Conservation (phyloP, 2,888 invertebrate species). For the Tetragonisca angustula region DNA sequence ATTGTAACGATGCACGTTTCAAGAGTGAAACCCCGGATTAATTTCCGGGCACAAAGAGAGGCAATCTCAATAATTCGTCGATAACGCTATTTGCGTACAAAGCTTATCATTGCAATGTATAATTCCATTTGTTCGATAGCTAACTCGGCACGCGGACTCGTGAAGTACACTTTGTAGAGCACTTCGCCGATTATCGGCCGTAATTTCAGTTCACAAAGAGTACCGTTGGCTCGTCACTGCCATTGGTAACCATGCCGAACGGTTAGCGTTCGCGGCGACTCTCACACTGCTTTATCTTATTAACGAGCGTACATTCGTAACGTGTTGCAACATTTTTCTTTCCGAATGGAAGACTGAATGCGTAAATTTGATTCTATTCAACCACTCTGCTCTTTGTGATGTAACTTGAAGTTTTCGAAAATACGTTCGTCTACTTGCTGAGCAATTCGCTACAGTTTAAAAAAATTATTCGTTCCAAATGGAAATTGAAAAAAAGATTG, state of each 20-base stretch:
- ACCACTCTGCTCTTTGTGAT: too few species aligned
- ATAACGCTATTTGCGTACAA: slow-evolving; percentile 41
- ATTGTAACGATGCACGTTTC: slow-evolving; percentile 15
- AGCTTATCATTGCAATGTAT: slow-evolving; percentile 46
- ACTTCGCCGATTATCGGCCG: slow-evolving; percentile 67
- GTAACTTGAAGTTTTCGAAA: too few species aligned
- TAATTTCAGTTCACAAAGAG: slow-evolving; percentile 64
- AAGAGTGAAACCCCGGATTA: slow-evolving; percentile 13
- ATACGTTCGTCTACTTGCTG: too few species aligned
- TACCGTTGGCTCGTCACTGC: slow-evolving; percentile 23
- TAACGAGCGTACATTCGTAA: neutral
- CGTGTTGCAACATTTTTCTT: neutral
- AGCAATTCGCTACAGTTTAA: too few species aligned
- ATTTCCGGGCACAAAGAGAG: slow-evolving; percentile 33
- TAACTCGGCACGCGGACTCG: slow-evolving; percentile 21
- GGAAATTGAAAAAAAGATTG: too few species aligned
- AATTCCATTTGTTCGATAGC: slow-evolving; percentile 60
- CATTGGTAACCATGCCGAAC: slow-evolving; percentile 17
- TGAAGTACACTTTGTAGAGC: slow-evolving; percentile 51
- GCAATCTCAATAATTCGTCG: slow-evolving; percentile 44
- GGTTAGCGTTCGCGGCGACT: slow-evolving; percentile 25
- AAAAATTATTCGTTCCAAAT: too few species aligned
- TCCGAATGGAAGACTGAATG: neutral
- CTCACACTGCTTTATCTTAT: neutral
- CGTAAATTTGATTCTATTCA: neutral